Percentiles rank a stretch among this genome's conserved stretches.
Conservation (phyloP, 2,113 vertebrate genomes). For the Pelecanoides urinatrix region DNA sequence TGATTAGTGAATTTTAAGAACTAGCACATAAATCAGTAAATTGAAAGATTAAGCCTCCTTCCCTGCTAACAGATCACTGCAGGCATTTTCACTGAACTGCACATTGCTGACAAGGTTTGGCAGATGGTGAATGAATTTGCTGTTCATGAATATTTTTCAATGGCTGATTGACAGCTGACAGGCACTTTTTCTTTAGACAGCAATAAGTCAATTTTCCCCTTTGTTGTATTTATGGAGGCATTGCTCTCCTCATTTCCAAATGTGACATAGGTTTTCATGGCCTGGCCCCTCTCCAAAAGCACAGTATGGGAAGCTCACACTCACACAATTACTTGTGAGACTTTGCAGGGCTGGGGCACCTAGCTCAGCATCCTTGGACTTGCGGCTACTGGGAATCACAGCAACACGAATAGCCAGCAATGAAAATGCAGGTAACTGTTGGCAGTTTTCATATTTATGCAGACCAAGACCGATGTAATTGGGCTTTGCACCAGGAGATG, state of each 20-base stretch:
- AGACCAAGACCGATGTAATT: background rate
- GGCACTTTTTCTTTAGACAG: background rate
- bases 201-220: background rate
- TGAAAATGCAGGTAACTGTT: background rate
- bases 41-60: background rate
- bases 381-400: accelerated
- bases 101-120: background rate
- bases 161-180: background rate
- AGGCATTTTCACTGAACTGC: background rate
- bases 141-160: background rate
- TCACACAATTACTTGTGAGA: background rate
- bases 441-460: accelerated
- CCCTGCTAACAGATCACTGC: background rate
- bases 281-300: background rate
- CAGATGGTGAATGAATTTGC: background rate
- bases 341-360: background rate
- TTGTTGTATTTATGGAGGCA: background rate
- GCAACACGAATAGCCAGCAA: accelerated
- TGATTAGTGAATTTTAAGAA: background rate
- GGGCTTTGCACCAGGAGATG: slow-evolving; percentile 44
- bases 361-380: background rate
- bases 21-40: background rate
- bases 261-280: background rate
- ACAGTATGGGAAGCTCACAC: accelerated
- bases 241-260: background rate